Base-by-base conservation (phyloP, 2,113 vertebrate genomes). In the Syrrhaptes paradoxus region DNA sequence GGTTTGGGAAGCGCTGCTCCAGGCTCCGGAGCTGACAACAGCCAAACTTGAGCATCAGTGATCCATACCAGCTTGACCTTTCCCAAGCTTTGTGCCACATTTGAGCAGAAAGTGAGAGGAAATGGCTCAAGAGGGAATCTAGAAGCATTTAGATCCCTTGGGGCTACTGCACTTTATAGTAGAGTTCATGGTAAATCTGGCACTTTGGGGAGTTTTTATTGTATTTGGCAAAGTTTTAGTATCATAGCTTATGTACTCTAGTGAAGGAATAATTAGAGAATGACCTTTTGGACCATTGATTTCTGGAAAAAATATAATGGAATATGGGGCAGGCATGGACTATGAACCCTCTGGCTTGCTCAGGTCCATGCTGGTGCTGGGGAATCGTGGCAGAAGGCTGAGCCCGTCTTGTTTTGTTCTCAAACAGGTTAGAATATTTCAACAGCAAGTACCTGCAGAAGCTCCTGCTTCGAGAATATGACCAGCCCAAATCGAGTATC, bases 381-480 rank as follows among this genome's bases (percentile, higher is more conserved):
- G 36, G 28, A 58, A 14, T 11, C 3, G 1, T 34, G 34, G 19
- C 52, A 71, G 10, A 16, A 88, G 21, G 19, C 55, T 74, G 26
- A 95, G 14, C 17, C 13, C 1, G 2, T 29, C 34, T 62, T n/a
- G 4, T 22, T 89, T 79, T 41, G 6, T 77, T 49, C 49, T 52
- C 85, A 7, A 46, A 66, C 93, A 99, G 98, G 51, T 95, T 98
- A 85, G 98, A 99, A 20, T 98, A 99, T 83, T 98, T 99, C 91
- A 98, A 99, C 96, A 98, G 90, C 83, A 98, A 97, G 87, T 98
- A 98, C 94, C 97, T 99, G 66, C 98, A 98, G 70, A 98, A 98
- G 79, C 96, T 98, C 93, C 96, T 99, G 48, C 98, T 99, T 62
- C 96, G 98, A 17, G 98, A 98, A 38, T 97, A 98, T 2, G 95